A percentile compares a stretch with the other conserved stretches of the same genome.
Evolutionary conservation across 2,797 vertebrate genomes (phyloP).

Genomic region (Protosalanx chinensis): DNA sequence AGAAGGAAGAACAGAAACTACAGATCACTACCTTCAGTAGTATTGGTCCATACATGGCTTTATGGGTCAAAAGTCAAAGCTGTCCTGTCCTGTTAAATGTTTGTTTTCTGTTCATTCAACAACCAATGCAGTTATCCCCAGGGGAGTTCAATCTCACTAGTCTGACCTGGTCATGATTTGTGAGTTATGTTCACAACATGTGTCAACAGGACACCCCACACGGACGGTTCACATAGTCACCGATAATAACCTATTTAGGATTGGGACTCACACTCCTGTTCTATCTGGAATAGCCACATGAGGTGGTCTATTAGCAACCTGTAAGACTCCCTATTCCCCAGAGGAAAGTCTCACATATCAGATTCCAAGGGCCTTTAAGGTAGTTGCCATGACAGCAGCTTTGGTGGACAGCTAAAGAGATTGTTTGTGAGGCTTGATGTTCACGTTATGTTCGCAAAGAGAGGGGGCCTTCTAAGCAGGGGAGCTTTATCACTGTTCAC

Average conservation of each 20-base stretch:
- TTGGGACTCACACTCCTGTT: conserved; percentile 40
- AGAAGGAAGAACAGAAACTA: not conserved
- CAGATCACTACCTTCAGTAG: conserved; percentile 17
- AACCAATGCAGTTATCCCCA: not conserved
- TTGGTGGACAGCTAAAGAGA: conserved; percentile 33
- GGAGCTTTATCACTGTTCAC: conserved; percentile 41
- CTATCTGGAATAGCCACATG: not conserved
- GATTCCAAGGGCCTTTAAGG: conserved; percentile 32
- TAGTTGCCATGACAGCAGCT: conserved; percentile 43
- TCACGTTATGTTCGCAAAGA: conserved; percentile 49
- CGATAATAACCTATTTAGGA: conserved; percentile 49
- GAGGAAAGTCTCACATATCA: not conserved
- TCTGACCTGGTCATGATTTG: not conserved
- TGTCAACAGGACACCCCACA: too few relatives aligned
- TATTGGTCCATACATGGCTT: conserved; percentile 4
- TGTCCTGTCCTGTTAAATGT: too few relatives aligned
- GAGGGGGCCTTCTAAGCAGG: conserved; percentile 35
- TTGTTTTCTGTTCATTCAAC: not conserved
- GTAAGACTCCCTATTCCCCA: not conserved
- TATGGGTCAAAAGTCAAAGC: conserved; percentile 18
- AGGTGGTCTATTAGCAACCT: conserved; percentile 12
- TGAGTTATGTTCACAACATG: too few relatives aligned
- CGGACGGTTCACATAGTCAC: too few relatives aligned
- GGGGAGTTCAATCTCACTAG: not conserved
- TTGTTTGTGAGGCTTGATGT: conserved; percentile 43